Percentiles rank a stretch among this genome's conserved stretches.
phyloP scores from a whole-genome alignment of 2,888 invertebrate genomes.

The Teleiodes luculella region DNA sequence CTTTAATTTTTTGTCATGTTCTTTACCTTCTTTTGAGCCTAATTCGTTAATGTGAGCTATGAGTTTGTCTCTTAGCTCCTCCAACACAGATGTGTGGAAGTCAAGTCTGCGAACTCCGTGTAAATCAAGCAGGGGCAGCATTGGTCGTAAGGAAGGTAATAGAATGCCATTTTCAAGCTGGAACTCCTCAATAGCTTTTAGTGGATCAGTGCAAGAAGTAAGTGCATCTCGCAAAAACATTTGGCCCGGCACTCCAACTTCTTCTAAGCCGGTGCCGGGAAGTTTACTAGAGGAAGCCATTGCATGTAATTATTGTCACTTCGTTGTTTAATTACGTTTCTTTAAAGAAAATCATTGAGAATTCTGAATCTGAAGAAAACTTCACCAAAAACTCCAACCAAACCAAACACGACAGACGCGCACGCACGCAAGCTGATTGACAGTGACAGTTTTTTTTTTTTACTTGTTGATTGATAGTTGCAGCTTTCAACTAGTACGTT shows the following conservation, averaged over 20 bases:
- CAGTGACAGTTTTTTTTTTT: neutral
- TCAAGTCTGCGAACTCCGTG: constrained; percentile 95
- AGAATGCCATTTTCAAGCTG: constrained; percentile 96
- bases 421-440: neutral
- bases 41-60: constrained; percentile 91
- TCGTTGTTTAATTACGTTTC: neutral
- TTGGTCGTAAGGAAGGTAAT: constrained; percentile 94
- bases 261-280: constrained; percentile 84
- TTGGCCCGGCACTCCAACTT: constrained; percentile 92
- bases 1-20: constrained; percentile 90
- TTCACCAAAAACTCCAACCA: neutral
- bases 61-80: constrained; percentile 83
- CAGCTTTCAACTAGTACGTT: too few relatives aligned
- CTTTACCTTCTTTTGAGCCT: constrained; percentile 83
- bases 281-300: constrained; percentile 72
- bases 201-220: constrained; percentile 96
- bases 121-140: constrained; percentile 95
- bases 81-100: constrained; percentile 95
- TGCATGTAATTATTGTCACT: neutral
- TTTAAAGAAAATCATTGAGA: neutral
- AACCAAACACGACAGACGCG: neutral
- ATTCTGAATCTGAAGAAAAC: neutral
- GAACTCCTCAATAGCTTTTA: constrained; percentile 99
- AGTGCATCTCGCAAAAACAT: constrained; percentile 92
- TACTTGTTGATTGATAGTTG: neutral